Base-by-base conservation (phyloP, 2,797 vertebrate genomes). In the Acrossocheilus fasciatus region DNA sequence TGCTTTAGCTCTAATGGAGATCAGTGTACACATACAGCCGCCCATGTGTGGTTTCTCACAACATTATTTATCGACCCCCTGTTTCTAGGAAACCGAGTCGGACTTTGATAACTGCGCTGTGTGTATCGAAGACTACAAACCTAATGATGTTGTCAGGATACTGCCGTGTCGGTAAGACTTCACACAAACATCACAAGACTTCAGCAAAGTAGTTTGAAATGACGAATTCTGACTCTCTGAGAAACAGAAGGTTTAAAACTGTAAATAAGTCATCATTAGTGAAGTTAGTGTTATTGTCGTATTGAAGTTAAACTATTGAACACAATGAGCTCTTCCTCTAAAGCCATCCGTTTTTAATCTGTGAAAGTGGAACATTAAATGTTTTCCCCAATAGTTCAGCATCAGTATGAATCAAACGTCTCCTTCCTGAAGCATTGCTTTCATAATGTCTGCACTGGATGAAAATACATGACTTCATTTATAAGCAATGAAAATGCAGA, bases 51-150 rank as follows among this genome's bases (percentile, higher is more conserved):
- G 20, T 45, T 47, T 26, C 45, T 86, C 66, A 87, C 75, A 75
- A 47, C 75, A 26, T 73, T 88, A 30, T 62, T 23, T 41, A n/a
- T 73, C 17, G 30, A 36, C 43, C 8, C 9, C 6, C 39, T 78
- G 64, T 17, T 93, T 94, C 64, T 89, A 99, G 98, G 98, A 99
- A 95, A 99, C 96, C 0, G 98, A 99, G 91, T 93, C 97, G 0
- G 98, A 99, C 91, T 99, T 98, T 94, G 98, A 99, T 95, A 99
- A 98, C 95, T 99, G 98, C 84, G 98, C 98, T 6, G 98, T 99
- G 90, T 99, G 98, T 91, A 99, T 99, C 52, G 98, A 99, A 95
- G 97, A 97, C 70, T 99, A 99, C 92, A 99, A 97, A 89, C 95
- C 97, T 47, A 98, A 97, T 62, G 98, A 99, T 70, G 96, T 99